Evolutionary conservation across 2,797 vertebrate species (phyloP), one percentile per base, ranked within the genome.

Genomic region (Odontamblyopus rebecca): DNA sequence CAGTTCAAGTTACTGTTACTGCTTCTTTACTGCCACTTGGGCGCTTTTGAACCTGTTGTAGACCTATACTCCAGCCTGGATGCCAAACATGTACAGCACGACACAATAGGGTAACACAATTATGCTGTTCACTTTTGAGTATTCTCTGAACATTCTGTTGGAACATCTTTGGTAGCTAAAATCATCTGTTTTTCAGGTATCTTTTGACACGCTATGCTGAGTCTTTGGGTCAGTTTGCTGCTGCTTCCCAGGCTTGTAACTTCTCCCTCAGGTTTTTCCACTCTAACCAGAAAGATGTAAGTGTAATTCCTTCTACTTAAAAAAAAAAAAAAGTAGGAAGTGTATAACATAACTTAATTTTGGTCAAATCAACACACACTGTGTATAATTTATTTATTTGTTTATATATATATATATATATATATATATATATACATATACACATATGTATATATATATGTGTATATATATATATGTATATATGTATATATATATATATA

Each of bases 221-320:
- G 83, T 90, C 97, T 0, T 85, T 98, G 90, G 98, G 98, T 86
- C 97, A 98, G 80, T 98, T 98, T 2, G 91, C 96, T 85, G 96
- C 96, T 89, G 97, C 98, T 66, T 97, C 97, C 81, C 97, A 99
- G 85, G 95, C 98, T 82, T 99, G 95, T 92, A 98, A 98, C 81
- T 98, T 98, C 91, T 97, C 97, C 85, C 97, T 99, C 96, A 97
- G 97, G 96, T 99, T 99, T 96, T 99, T 98, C 94, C 98, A 99
- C 95, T 99, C 98, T 60, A 99, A 99, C 94, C 98, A 99, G 96
- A 99, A 99, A 98, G 98, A 99, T 98, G 97, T 99, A 91, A 96
- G 98, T 96, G 79, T 1, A 0, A 30, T 19, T 18, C 30, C 1
- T 12, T 27, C n/a, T 29, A 8, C 69, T 35, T n/a, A n/a, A 16